Conservation (phyloP, 2,888 invertebrate genomes). For the Marronus borbonicus region DNA sequence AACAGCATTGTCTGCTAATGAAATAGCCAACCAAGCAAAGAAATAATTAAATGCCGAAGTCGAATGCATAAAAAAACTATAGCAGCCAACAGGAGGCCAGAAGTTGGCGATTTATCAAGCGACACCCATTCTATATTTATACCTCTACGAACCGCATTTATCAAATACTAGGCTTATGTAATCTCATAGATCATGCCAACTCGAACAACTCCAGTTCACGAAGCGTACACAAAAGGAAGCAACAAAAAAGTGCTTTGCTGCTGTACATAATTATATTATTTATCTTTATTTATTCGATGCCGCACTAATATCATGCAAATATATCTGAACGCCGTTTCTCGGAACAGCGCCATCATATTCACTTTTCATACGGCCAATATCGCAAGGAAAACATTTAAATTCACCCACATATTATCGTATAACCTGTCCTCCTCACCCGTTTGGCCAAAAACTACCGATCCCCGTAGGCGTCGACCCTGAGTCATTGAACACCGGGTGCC, state of each 20-base stretch:
- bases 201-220: not conserved
- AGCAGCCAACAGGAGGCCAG: no score
- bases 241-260: not conserved
- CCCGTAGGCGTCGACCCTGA: conserved; percentile 28
- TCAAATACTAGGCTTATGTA: not conserved
- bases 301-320: not conserved
- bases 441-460: conserved; percentile 9
- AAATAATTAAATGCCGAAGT: no score
- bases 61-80: no score
- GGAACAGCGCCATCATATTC: conserved; percentile 1
- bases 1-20: no score
- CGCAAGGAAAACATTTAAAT: conserved; percentile 1
- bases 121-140: no score
- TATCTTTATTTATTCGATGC: not conserved
- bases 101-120: no score
- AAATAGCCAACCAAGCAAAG: no score
- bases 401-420: conserved; percentile 33
- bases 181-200: not conserved
- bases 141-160: no score
- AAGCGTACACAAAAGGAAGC: not conserved
- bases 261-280: not conserved
- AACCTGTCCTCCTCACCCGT: conserved; percentile 6
- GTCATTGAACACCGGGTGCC: conserved; percentile 33
- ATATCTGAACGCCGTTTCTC: not conserved
- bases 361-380: not conserved